These are phyloP conservation scores for Oxytorus armatus DNA, from an alignment of 2,888 invertebrate species.

Conservation along the genomic window DNA sequence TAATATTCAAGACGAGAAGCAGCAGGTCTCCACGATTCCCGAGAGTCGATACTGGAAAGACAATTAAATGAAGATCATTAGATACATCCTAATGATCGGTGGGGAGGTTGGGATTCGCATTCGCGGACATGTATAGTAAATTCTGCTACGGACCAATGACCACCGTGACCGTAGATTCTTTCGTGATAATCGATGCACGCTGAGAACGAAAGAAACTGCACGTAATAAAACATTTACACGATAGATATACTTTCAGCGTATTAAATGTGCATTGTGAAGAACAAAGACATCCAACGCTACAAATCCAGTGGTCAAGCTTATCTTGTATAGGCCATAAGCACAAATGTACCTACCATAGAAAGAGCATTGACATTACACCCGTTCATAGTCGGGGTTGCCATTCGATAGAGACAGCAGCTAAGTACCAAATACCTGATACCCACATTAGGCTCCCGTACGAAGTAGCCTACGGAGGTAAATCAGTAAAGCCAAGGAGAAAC, in stretches of 20 bases:
- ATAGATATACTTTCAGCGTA: neutral
- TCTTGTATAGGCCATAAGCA: neutral
- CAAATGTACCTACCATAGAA: neutral
- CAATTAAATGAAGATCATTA: constrained; percentile 69
- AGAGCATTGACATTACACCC: constrained; percentile 19
- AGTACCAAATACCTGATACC: neutral
- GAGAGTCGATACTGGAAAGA: constrained; percentile 64
- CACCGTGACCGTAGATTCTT: constrained; percentile 62
- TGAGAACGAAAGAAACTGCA: neutral
- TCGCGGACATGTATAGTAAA: constrained; percentile 51
- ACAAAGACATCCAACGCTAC: neutral
- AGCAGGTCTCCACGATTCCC: constrained; percentile 13
- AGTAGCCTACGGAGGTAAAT: neutral
- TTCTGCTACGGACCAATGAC: constrained; percentile 47
- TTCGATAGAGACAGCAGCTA: constrained; percentile 24
- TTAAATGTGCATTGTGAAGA: neutral
- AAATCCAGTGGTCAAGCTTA: neutral
- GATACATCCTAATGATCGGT: constrained; percentile 66
- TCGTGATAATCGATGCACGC: constrained; percentile 47
- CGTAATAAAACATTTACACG: neutral
- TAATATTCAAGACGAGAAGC: constrained; percentile 62
- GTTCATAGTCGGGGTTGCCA: neutral
- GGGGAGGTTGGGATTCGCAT: constrained; percentile 31
- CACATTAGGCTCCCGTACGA: constrained; percentile 12
- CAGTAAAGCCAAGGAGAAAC: neutral